Conservation (phyloP, 2,113 vertebrate species). For the Rhinichthys klamathensis region DNA sequence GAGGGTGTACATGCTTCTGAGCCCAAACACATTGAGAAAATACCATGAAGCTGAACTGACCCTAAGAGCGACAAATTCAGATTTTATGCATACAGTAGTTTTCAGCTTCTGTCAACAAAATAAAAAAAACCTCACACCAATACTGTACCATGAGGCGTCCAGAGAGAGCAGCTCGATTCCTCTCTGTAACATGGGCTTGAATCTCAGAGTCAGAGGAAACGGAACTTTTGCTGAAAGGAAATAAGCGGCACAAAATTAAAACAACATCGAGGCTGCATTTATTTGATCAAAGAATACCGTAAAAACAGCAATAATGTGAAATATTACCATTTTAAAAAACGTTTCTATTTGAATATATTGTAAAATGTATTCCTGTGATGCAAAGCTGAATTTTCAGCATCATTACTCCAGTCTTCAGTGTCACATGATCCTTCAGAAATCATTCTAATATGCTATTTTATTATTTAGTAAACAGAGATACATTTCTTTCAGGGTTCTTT, state of each 20-base stretch:
- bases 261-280: background rate
- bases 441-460: too few relatives aligned
- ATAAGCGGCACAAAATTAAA: background rate
- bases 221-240: conserved; percentile 77
- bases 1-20: conserved; percentile 81
- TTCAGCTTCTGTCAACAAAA: background rate
- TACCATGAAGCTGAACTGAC: conserved; percentile 85
- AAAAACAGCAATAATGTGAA: too few relatives aligned
- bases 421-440: too few relatives aligned
- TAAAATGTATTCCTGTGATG: too few relatives aligned
- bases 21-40: conserved; percentile 81
- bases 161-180: conserved; percentile 82
- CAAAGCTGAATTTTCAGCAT: too few relatives aligned
- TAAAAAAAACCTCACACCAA: background rate
- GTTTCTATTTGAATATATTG: too few relatives aligned
- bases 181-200: conserved; percentile 85
- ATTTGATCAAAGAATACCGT: too few relatives aligned
- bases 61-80: conserved; percentile 64
- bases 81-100: background rate
- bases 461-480: too few relatives aligned
- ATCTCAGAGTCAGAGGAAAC: conserved; percentile 80
- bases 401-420: too few relatives aligned
- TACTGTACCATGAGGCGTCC: conserved; percentile 80
- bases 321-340: too few relatives aligned
- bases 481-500: too few relatives aligned